Percentiles rank a stretch among this genome's conserved stretches.
These are phyloP conservation scores for Henricia sp. DNA, from an alignment of 53 echinoderm and acorn worm species.

Conservation along the genomic window DNA sequence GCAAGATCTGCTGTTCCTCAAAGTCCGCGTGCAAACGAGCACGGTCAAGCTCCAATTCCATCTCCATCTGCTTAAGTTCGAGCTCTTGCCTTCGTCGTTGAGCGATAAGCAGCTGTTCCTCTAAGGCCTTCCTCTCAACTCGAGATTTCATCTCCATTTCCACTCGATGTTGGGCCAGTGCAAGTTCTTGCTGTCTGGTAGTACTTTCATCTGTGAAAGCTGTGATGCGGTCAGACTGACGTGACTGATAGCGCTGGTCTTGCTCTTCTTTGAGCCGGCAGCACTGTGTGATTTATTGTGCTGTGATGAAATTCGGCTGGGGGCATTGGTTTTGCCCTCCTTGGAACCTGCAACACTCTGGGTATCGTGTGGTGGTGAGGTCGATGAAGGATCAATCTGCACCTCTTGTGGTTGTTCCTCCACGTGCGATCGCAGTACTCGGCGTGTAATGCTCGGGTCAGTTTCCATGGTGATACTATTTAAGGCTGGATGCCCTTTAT, in stretches of 20 bases:
- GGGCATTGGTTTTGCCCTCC: no score
- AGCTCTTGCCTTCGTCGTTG: no score
- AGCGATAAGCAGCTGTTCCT: neutral
- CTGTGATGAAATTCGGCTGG: no score
- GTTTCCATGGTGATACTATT: no score
- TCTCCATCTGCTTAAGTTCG: no score
- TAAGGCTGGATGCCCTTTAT: no score
- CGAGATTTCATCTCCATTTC: slow-evolving; percentile 12
- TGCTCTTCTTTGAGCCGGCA: neutral
- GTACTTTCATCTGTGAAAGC: neutral
- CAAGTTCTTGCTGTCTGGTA: neutral
- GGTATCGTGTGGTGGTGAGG: no score
- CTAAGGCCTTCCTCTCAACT: neutral
- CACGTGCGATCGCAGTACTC: slow-evolving; percentile 17
- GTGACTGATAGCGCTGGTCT: neutral
- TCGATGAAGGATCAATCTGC: neutral
- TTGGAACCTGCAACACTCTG: no score
- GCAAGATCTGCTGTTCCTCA: slow-evolving; percentile 12
- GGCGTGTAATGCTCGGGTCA: slow-evolving; percentile 1
- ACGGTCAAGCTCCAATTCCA: no score
- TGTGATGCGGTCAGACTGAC: neutral
- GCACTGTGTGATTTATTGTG: neutral
- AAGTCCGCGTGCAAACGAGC: neutral
- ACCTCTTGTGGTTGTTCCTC: neutral
- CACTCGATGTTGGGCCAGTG: neutral